Base-by-base conservation (phyloP, 2,888 invertebrate genomes). In the Limnephilus marmoratus region DNA sequence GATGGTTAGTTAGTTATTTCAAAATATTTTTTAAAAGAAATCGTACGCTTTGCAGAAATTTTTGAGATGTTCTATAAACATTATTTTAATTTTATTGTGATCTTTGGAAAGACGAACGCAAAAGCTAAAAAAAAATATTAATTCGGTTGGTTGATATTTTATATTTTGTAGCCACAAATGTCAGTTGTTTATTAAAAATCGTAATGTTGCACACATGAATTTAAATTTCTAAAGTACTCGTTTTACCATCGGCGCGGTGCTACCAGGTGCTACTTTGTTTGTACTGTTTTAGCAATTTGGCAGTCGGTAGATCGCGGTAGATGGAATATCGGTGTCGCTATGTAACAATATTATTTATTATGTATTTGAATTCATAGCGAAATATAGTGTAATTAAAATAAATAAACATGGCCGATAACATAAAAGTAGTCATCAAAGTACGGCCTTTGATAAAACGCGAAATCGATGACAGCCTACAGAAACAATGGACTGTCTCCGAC, bases 381-480 rank as follows among this genome's bases (percentile, higher is more conserved):
- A 41, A 68, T 37, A 81, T 41, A 45, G 49, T 80, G 37, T n/a
- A 24, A 37, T 91, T 89, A 41, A 92, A 31, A 94, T 9, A 34
- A 53, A 37, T 12, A 88, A 34, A 68, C 29, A 97, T 97, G 97
- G 96, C 96, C 94, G 96, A 97, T 94, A 97, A 97, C 94, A 97
- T 98, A 90, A 97, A 97, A 96, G 98, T 98, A 91, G 97, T 97
- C 92, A 97, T 98, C 93, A 97, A 98, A 96, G 96, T 97, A 93
- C 96, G 98, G 86, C 98, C 98, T 37, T 94, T 97, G 15, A 97
- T 97, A 94, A 95, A 96, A 94, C 96, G 97, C 88, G 98, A 98
- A 95, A 95, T 96, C 88, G 96, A 97, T 82, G 96, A 96, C 11
- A 96, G 96, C 94, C 95, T 96, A 90, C 94, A 95, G 12, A 95